Conservation (phyloP, 2,797 vertebrate genomes). For the Pantherophis vulpinus region DNA sequence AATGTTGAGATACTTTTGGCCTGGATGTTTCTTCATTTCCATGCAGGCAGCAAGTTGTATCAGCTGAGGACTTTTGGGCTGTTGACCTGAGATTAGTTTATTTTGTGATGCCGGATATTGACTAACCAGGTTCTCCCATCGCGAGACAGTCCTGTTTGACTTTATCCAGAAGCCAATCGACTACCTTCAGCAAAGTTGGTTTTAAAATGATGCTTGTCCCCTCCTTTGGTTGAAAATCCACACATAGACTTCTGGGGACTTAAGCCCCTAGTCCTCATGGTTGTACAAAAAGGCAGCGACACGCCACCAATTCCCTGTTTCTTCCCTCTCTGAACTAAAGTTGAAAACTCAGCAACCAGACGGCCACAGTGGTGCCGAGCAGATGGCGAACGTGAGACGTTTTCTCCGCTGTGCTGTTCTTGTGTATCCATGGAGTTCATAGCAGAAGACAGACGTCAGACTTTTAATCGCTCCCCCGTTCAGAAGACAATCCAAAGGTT, state of each 20-base stretch:
- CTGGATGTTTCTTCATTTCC: too few species aligned
- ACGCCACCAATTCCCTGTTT: not conserved
- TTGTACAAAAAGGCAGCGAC: not conserved
- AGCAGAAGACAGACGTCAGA: not conserved
- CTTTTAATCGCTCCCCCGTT: not conserved
- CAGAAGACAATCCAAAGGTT: not conserved
- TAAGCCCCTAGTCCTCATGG: not conserved
- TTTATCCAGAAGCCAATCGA: not conserved
- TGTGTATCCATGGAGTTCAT: not conserved
- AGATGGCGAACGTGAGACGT: not conserved
- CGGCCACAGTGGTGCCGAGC: not conserved
- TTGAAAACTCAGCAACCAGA: not conserved
- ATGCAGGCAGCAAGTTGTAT: not conserved
- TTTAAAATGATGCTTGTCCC: not conserved
- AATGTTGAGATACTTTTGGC: too few species aligned
- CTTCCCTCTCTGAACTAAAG: not conserved
- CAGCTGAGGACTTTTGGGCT: not conserved
- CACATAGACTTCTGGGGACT: too few species aligned
- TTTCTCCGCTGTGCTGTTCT: not conserved
- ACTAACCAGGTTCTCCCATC: not conserved
- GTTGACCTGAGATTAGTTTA: not conserved
- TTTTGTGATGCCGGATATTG: not conserved
- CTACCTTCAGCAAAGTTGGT: not conserved
- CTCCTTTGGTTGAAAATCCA: not conserved
- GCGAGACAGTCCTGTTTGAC: not conserved